Percentiles rank a stretch among this genome's conserved stretches.
Evolutionary conservation across 2,797 vertebrate species (phyloP).

Genomic region (Myotis pilosus): DNA sequence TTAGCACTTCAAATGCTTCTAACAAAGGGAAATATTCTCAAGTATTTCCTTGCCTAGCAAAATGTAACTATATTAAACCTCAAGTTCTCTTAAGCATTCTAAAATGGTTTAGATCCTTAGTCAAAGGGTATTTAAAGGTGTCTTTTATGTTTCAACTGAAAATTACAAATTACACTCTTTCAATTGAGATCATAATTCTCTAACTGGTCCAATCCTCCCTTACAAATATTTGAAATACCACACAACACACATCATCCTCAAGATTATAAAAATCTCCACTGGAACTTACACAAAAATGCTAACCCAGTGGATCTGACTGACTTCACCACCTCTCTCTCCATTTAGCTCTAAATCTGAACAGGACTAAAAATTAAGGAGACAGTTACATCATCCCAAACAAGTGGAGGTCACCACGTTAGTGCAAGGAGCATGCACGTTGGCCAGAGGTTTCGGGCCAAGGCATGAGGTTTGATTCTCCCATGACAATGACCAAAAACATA

Average conservation of each 20-base stretch:
- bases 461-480: background rate
- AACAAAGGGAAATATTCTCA: conserved; percentile 34
- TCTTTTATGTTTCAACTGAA: conserved; percentile 14
- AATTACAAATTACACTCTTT: background rate
- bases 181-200: background rate
- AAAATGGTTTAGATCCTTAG: background rate
- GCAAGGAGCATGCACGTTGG: background rate
- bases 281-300: conserved; percentile 1
- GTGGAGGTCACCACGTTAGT: too few relatives aligned
- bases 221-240: conserved; percentile 51
- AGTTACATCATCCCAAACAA: background rate
- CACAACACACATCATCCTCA: background rate
- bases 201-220: conserved; percentile 23
- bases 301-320: background rate
- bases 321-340: background rate
- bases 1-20: conserved; percentile 26
- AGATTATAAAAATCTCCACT: conserved; percentile 50
- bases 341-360: background rate
- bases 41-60: background rate
- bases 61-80: background rate
- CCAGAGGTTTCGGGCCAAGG: background rate
- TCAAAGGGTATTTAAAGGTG: background rate
- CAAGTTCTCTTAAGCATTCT: background rate
- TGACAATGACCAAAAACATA: background rate
- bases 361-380: conserved; percentile 12